Conservation (phyloP, 1,140 invertebrate species). For the Microplitis demolitor region DNA sequence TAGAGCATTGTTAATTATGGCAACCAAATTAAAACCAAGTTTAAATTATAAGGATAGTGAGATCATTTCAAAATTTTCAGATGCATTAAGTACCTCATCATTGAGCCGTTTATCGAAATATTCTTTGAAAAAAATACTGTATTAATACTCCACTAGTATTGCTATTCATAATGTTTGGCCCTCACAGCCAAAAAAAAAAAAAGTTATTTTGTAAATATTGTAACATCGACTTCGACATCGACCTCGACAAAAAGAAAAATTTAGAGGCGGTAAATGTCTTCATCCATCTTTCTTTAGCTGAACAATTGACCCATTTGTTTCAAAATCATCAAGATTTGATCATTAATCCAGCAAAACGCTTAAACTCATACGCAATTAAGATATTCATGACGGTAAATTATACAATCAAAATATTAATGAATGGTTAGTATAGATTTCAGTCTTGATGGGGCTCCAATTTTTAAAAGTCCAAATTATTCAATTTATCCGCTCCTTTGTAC, state of each 20-base stretch:
- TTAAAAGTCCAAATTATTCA: conserved; percentile 25
- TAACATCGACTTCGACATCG: no score
- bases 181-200: not conserved
- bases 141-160: not conserved
- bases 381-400: no score
- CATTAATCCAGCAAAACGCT: not conserved
- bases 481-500: conserved; percentile 31
- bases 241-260: no score
- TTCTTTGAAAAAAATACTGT: not conserved
- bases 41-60: no score
- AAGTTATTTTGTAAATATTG: no score
- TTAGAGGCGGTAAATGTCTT: no score
- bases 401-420: not conserved
- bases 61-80: no score
- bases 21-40: no score
- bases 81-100: not conserved
- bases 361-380: not conserved
- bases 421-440: conserved; percentile 32
- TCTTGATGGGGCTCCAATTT: conserved; percentile 34
- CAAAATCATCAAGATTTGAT: not conserved
- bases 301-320: not conserved
- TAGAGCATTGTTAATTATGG: no score
- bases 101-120: not conserved
- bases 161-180: not conserved
- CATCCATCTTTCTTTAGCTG: not conserved